These are phyloP conservation scores for Drosophila tanythrix DNA, from an alignment of 2,888 invertebrate species.

Conservation along the genomic window DNA sequence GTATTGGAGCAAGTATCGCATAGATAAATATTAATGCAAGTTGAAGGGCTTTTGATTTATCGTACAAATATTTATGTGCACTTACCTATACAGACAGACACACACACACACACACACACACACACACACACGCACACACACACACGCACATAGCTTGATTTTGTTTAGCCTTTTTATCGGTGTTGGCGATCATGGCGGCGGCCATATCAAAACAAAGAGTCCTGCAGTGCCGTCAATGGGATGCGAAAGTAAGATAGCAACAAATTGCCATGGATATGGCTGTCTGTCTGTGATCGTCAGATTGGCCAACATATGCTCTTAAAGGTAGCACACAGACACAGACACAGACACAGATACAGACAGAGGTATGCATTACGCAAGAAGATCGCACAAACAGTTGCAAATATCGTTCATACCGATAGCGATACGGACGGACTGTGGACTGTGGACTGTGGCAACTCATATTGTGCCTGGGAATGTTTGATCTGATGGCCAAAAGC, in stretches of 20 bases:
- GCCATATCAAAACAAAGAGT: conserved; percentile 76
- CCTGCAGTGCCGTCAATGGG: conserved; percentile 72
- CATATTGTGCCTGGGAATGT: conserved; percentile 49
- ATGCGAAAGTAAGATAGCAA: conserved; percentile 75
- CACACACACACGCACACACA: background rate
- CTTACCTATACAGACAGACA: background rate
- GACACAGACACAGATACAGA: background rate
- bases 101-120: background rate
- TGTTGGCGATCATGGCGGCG: conserved; percentile 61
- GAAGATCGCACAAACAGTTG: conserved; percentile 18
- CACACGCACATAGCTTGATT: background rate
- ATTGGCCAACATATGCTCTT: conserved; percentile 68
- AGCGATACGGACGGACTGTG: conserved; percentile 27
- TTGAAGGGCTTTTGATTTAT: conserved; percentile 2
- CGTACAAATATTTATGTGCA: background rate
- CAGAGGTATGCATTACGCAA: background rate
- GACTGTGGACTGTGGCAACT: conserved; percentile 20
- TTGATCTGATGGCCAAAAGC: conserved; percentile 65
- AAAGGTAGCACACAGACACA: conserved; percentile 1
- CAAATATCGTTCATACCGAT: conserved; percentile 40
- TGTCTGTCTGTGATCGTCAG: conserved; percentile 74
- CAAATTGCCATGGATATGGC: conserved; percentile 70
- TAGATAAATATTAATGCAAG: conserved; percentile 1
- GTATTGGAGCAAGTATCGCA: background rate
- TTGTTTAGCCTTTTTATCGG: conserved; percentile 52